Evolutionary conservation across 2,113 vertebrate species (phyloP), one percentile per base, ranked within the genome.

Genomic region (Mobula hypostoma): DNA sequence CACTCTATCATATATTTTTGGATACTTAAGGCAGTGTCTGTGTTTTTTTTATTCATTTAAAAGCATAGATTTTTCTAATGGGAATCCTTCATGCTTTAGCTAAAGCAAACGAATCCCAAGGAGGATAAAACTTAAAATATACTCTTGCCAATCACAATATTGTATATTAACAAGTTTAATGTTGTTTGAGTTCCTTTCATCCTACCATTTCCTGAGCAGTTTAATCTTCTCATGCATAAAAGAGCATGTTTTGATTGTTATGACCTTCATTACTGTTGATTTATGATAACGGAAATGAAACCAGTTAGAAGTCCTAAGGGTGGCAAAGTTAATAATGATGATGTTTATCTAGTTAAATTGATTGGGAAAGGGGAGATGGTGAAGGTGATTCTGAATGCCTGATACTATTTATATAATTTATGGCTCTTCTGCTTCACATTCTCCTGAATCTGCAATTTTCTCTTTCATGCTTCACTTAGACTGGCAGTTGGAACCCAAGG

Each of bases 281-380:
- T 90, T 90, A 90, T 90, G 61, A 19, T 66, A 68, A 90, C 9
- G n/a, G 85, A 90, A 87, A 90, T 90, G n/a, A 90, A 90, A 63
- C n/a, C 29, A 66, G 61, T 66, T 68, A 90, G 3, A 90, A 90
- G 61, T 66, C 7, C 61, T 68, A 58, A 68, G 61, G 85, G n/a
- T 90, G 85, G 61, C 58, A 66, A 90, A 66, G 85, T 68, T 90
- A 68, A 90, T n/a, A 66, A 90, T 66, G 29, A 32, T 90, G 61
- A 90, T 90, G 85, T 90, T 90, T 90, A 90, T 68, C 61, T 32
- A 66, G 85, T n/a, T 90, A 68, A 90, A 90, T 90, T 32, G 85
- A 90, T 32, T 36, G 85, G 15, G 61, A 90, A 90, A 61, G 29
- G 48, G n/a, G 61, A 90, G 85, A 90, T 90, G n/a, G 61, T 90